Evolutionary conservation across 2,888 invertebrate genomes (phyloP), one percentile per base, ranked within the genome.

Genomic region (Rhabditoides inermis): DNA sequence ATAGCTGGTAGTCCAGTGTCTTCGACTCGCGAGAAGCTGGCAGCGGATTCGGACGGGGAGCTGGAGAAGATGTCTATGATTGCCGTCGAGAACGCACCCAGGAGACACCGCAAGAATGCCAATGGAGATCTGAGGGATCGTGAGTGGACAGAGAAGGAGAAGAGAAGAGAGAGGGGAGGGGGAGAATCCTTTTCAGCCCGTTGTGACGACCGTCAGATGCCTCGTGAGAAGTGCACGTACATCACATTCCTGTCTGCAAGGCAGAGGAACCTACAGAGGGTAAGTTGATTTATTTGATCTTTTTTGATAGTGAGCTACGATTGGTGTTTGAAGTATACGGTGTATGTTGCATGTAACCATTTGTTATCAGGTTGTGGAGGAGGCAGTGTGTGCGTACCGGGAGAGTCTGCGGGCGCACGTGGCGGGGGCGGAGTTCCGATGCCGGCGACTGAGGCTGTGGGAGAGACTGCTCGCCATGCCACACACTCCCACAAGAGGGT

Each of bases 181-280:
- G n/a, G 23, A 23, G 1, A 5, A 27, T 39, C 0, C 12, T 5
- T 3, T 4, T n/a, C 41, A 49, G 41, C 32, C 10, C 32, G 39
- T 35, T 25, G 36, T 18, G 32, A 27, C 35, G 51, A 57, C 32
- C 54, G 51, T 10, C 53, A 48, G n/a, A 60, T 63, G 22, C 51
- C 60, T 1, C 47, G 45, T 0, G 68, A 69, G 37, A 36, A 40
- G 22, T 63, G 68, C 27, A 61, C 59, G 40, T 72, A 72, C 53
- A 58, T 72, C 15, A 62, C 67, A 37, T 72, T 62, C 59, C 46
- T 68, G 7, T 62, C 58, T 42, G 52, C 55, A 5, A 49, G 51
- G 22, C 73, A 72, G 52, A 47, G 56, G 18, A 49, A 50, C 23
- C 54, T 70, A 15, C 72, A 72, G 53, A 46, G 53, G 32, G 45